A percentile compares a stretch with the other conserved stretches of the same genome.
These are phyloP conservation scores for Platichthys stellatus DNA, from an alignment of 2,113 vertebrate genomes.

Conservation along the genomic window DNA sequence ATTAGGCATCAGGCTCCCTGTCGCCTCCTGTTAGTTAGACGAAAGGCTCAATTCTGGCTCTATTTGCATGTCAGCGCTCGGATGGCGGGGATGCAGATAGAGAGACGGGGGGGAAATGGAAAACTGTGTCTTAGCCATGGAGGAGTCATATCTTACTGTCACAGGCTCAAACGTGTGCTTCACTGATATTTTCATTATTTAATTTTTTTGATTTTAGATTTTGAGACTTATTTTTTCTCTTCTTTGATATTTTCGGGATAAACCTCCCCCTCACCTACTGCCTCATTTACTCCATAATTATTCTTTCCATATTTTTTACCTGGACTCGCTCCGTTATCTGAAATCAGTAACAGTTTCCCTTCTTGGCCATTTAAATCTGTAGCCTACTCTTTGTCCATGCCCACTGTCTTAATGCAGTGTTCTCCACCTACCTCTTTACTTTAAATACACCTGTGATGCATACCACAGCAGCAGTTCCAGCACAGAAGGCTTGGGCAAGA, in stretches of 20 bases:
- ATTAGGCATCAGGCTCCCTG: constrained; percentile 73
- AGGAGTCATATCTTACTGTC: constrained; percentile 28
- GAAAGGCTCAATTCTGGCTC: constrained; percentile 47
- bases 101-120: constrained; percentile 20
- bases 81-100: constrained; percentile 11
- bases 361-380: constrained; percentile 1
- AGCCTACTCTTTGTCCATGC: background rate
- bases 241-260: constrained; percentile 5
- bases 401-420: background rate
- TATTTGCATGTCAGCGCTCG: constrained; percentile 60
- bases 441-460: background rate
- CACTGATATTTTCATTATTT: background rate
- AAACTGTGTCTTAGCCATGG: background rate
- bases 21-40: constrained; percentile 64
- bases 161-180: background rate
- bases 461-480: background rate
- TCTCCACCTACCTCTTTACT: background rate
- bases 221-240: constrained; percentile 1
- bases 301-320: background rate
- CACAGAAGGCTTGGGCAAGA: background rate
- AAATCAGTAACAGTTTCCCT: background rate
- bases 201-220: constrained; percentile 9
- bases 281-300: constrained; percentile 16
- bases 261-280: background rate
- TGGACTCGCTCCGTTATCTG: background rate